phyloP scores from a whole-genome alignment of 2,888 invertebrate species.

The Parthenolecanium corni region DNA sequence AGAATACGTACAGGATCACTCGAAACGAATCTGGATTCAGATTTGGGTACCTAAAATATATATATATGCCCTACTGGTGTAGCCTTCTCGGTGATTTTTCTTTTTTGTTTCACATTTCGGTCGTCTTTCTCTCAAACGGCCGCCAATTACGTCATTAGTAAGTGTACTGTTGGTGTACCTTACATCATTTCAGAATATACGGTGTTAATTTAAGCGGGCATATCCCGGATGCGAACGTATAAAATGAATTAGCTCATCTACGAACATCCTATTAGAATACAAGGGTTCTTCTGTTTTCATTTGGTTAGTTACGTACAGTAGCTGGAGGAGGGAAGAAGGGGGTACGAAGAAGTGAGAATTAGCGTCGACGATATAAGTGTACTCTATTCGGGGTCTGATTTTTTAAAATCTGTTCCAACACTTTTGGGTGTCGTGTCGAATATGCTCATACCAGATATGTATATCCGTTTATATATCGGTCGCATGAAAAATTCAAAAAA shows the following conservation, averaged over 20 bases:
- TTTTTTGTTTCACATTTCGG: neutral
- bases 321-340: no score
- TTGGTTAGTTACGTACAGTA: neutral
- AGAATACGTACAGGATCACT: no score
- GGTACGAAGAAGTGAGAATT: no score
- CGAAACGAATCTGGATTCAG: no score
- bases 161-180: neutral
- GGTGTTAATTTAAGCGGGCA: constrained; percentile 28
- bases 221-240: constrained; percentile 26
- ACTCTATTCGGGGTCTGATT: no score
- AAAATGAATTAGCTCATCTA: constrained; percentile 26
- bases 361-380: no score
- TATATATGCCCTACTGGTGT: constrained; percentile 8
- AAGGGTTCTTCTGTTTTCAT: constrained; percentile 1
- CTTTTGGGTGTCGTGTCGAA: no score
- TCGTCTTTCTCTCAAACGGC: constrained; percentile 8
- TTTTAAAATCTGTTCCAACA: no score
- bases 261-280: constrained; percentile 6
- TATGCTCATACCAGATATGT: no score
- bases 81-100: neutral
- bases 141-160: constrained; percentile 25
- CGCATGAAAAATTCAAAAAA: no score
- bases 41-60: no score
- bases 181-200: constrained; percentile 20
- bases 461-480: no score